Percentiles rank a stretch among this genome's conserved stretches.
phyloP scores from a whole-genome alignment of 2,797 vertebrate species.

The Myotis vivesi region DNA sequence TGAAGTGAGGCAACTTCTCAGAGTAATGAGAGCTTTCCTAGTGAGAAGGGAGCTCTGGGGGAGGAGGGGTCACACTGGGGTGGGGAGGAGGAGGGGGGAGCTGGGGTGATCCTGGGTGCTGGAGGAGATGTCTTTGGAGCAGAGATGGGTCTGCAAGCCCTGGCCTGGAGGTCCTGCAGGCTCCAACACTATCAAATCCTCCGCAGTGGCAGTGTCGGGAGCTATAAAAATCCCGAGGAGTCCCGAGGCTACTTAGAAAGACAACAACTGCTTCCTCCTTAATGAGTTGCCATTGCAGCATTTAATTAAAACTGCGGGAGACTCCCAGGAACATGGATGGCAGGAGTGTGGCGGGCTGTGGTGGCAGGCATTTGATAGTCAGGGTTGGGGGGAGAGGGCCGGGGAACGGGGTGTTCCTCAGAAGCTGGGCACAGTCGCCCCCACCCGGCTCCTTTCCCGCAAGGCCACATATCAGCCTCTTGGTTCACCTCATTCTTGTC shows the following conservation, averaged over 20 bases:
- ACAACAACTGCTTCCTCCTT: constrained; percentile 49
- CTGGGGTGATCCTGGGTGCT: background rate
- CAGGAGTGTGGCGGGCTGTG: background rate
- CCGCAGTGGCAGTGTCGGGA: background rate
- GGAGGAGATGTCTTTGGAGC: rapidly evolving
- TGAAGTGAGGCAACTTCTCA: background rate
- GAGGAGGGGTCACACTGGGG: background rate
- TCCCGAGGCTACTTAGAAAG: constrained; percentile 64
- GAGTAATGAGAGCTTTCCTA: background rate
- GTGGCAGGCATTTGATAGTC: background rate
- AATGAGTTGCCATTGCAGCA: background rate
- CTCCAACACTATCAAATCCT: constrained; percentile 25
- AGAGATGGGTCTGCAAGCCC: background rate
- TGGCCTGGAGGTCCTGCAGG: background rate
- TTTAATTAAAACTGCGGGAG: constrained; percentile 66
- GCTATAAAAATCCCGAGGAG: constrained; percentile 59
- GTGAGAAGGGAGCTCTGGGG: background rate
- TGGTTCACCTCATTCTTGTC: rapidly evolving
- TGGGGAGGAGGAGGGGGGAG: rapidly evolving
- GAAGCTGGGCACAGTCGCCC: rapidly evolving
- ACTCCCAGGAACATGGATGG: rapidly evolving
- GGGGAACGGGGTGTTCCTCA: rapidly evolving
- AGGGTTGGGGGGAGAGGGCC: too few species aligned
- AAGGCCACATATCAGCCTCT: background rate
- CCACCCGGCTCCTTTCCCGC: too few species aligned